phyloP scores from a whole-genome alignment of 2,797 vertebrate genomes.

The Danio jaintianensis region DNA sequence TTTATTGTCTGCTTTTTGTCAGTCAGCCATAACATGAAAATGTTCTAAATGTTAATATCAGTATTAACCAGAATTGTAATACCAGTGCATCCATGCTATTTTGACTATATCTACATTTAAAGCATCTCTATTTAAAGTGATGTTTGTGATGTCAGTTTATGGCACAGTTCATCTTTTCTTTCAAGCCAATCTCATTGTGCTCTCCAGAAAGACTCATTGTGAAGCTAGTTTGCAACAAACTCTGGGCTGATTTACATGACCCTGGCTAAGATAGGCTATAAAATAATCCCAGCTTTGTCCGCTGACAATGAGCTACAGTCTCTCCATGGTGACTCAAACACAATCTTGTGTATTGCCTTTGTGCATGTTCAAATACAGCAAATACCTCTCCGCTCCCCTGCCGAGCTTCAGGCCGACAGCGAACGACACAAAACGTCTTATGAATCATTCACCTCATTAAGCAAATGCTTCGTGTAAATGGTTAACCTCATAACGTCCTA shows the following conservation, averaged over 20 bases:
- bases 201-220: constrained; percentile 67
- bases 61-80: background rate
- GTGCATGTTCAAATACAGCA: constrained; percentile 49
- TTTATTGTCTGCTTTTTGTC: background rate
- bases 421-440: constrained; percentile 12
- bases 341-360: constrained; percentile 75
- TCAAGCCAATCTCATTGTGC: constrained; percentile 62
- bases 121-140: constrained; percentile 1
- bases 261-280: constrained; percentile 74
- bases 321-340: constrained; percentile 77
- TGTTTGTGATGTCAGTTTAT: constrained; percentile 2
- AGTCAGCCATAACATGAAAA: background rate
- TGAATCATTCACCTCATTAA: constrained; percentile 56
- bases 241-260: constrained; percentile 79
- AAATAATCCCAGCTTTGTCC: constrained; percentile 77
- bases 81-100: background rate
- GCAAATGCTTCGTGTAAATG: constrained; percentile 49
- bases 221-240: constrained; percentile 68
- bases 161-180: constrained; percentile 34
- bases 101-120: constrained; percentile 19
- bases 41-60: background rate
- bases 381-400: constrained; percentile 33
- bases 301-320: constrained; percentile 74
- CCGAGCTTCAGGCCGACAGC: constrained; percentile 33
- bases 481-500: constrained; percentile 44